These are phyloP conservation scores for Squalus acanthias DNA, from an alignment of 2,797 vertebrate genomes.

Conservation along the genomic window DNA sequence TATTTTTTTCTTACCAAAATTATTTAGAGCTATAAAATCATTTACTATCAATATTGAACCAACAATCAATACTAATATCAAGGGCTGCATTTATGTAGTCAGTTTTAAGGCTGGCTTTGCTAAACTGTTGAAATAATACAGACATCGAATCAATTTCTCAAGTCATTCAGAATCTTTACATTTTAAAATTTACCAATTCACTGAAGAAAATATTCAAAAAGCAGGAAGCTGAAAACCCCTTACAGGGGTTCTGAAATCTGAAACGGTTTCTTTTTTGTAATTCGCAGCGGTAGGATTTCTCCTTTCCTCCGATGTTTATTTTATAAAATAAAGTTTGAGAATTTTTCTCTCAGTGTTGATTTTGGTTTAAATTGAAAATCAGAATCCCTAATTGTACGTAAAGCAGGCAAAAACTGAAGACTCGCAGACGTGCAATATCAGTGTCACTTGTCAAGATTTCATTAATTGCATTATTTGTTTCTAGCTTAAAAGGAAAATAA, in stretches of 20 bases:
- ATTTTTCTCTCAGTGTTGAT: not conserved
- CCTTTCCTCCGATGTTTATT: not conserved
- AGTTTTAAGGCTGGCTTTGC: not conserved
- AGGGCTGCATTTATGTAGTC: not conserved
- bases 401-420: not conserved
- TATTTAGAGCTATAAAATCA: not conserved
- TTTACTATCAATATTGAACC: not conserved
- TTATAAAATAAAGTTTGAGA: not conserved
- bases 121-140: not conserved
- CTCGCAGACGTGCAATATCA: not conserved
- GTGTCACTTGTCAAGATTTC: not conserved
- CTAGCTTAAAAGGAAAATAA: not conserved
- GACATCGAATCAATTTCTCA: not conserved
- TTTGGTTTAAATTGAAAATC: not conserved
- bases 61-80: not conserved
- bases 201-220: constrained; percentile 14
- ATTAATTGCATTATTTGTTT: not conserved
- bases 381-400: not conserved
- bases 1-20: not conserved
- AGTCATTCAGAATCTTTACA: not conserved
- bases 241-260: not conserved
- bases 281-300: not conserved
- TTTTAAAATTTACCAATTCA: not conserved
- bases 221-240: not conserved
- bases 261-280: not conserved